Base-by-base conservation (phyloP, 2,113 vertebrate species). In the Centrocercus urophasianus region DNA sequence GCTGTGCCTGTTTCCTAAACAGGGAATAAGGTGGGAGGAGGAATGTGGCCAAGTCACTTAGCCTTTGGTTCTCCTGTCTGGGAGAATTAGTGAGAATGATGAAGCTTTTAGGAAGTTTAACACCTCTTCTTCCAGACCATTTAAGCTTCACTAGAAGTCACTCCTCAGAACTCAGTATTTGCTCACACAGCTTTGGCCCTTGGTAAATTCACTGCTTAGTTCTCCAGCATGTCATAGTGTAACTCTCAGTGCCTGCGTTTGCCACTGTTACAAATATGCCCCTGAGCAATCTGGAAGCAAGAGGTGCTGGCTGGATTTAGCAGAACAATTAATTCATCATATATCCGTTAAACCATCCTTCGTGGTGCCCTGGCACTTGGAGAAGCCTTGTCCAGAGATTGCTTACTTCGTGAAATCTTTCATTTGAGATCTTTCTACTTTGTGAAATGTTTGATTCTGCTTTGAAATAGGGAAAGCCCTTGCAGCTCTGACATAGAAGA, bases 61-160 rank as follows among this genome's bases (percentile, higher is more conserved):
- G 69, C 50, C 69, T 93, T 94, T 90, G 79, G 80, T 89, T 95
- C 25, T 85, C 20, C 48, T 75, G 20, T 84, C 70, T 40, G 30
- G 18, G 8, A 25, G 11, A 86, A 90, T 86, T 78, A 75, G 21
- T 32, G 17, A 86, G 80, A 92, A 93, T 57, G 61, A 64, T 84
- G 74, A 82, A 82, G 17, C 11, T 78, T 90, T 74, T 64, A 78
- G 80, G 73, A 95, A 86, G 40, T 78, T 90, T 92, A 36, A 84
- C 65, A 61, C 83, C 20, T 93, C 43, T 92, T 80, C 57, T 75
- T 86, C 80, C 57, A 72, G 48, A 61, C 61, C 32, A 88, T 85
- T 80, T 48, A 85, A 88, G 27, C 24, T 27, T 86, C 36, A 28
- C 40, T 70, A 59, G 13, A 90, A 90, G 61, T 77, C 34, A 74